phyloP scores from a whole-genome alignment of 2,113 vertebrate genomes.

The Rhagologus leucostigma region DNA sequence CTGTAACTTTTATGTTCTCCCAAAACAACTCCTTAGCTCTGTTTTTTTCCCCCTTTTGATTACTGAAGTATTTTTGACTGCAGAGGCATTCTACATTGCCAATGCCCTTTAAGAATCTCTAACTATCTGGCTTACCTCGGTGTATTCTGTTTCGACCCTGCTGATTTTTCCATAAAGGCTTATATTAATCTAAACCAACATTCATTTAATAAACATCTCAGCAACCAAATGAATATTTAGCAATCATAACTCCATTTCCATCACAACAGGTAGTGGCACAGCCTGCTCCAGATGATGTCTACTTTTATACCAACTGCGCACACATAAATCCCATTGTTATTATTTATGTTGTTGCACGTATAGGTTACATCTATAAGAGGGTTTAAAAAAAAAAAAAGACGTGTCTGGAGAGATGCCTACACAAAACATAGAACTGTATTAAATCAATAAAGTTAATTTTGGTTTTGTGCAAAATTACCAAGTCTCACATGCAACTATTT shows the following conservation, averaged over 20 bases:
- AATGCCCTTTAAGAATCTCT: not conserved
- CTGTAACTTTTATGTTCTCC: not conserved
- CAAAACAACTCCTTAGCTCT: not conserved
- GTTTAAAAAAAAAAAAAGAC: not conserved
- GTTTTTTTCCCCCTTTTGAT: accelerated
- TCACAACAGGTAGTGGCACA: not conserved
- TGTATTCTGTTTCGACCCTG: not conserved
- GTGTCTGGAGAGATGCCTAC: not conserved
- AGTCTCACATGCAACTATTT: not conserved
- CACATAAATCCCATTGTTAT: not conserved
- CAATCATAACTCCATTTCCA: not conserved
- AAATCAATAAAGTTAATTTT: not conserved
- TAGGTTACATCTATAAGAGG: not conserved
- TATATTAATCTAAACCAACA: not conserved
- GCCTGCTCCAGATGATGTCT: not conserved
- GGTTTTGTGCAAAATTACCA: not conserved
- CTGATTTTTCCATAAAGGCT: not conserved
- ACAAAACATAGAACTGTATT: not conserved
- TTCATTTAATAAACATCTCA: not conserved
- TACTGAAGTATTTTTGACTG: not conserved
- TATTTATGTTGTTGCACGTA: not conserved
- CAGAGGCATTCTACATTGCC: not conserved
- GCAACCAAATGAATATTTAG: not conserved
- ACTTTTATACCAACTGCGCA: not conserved
- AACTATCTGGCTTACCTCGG: not conserved